Base-by-base conservation (phyloP, 2,888 invertebrate genomes). In the Drosophila gaucha region DNA sequence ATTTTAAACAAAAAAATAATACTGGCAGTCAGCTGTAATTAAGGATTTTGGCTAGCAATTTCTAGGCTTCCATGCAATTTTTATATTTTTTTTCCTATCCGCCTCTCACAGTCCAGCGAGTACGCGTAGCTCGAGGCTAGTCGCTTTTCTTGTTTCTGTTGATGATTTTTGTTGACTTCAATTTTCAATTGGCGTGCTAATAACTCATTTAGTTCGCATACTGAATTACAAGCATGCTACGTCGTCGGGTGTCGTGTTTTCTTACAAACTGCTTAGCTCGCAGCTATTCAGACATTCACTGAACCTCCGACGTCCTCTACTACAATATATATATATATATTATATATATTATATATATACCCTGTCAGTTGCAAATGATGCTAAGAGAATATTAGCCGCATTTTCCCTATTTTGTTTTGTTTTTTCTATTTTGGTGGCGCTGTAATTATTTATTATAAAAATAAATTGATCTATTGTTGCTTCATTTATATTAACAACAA, bases 141-240 rank as follows among this genome's bases (percentile, higher is more conserved):
- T 24, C 22, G 51, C 43, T 51, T 14, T 63, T 57, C 28, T 26
- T 66, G 22, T 20, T 31, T 28, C 28, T 33, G 44, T 22, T 51
- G 43, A 44, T 64, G 31, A 52, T 49, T 70, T 62, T 30, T 64
- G 66, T 67, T 74, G 65, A 70, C 80, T 72, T 77, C 87, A 74
- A 64, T 67, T 89, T 83, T 75, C 88, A 85, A 89, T 90, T 90
- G 83, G 90, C 90, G 89, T 90, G 90, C 72, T 90, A 89, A 89
- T 89, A 90, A 87, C 89, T 90, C 90, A 90, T 90, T 90, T 90
- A 90, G 87, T 85, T 88, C 80, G 74, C 76, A 86, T 73, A 76
- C 69, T 80, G 86, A 78, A 76, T 71, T 79, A 69, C 62, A 57
- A 69, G 47, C 79, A 74, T 75, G 65, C 75, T 74, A 78, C 55